Evolutionary conservation across 2,888 invertebrate species (phyloP).

Genomic region (Nebria brevicollis): DNA sequence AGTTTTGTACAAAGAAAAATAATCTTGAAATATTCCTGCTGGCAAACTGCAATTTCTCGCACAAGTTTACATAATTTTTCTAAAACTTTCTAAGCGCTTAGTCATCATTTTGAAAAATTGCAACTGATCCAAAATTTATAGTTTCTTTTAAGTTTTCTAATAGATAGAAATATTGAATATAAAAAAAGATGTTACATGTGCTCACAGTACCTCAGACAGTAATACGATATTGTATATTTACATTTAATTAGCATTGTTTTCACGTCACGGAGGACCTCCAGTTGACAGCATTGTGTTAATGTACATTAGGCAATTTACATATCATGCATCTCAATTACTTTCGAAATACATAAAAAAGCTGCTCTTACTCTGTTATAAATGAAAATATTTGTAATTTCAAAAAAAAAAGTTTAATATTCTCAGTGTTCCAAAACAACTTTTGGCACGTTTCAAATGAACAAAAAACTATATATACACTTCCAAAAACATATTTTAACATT

Average conservation of each 20-base stretch:
- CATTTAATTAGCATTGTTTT: background rate
- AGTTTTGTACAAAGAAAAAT: background rate
- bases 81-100: background rate
- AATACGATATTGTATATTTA: background rate
- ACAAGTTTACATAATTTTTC: background rate
- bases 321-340: conserved; percentile 1
- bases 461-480: background rate
- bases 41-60: background rate
- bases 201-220: background rate
- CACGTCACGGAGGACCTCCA: background rate
- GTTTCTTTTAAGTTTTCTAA: background rate
- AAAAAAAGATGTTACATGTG: background rate
- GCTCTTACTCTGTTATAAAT: background rate
- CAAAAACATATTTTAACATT: too few species aligned
- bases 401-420: background rate
- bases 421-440: background rate
- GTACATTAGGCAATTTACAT: background rate
- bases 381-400: background rate
- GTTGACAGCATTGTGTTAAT: background rate
- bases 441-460: background rate
- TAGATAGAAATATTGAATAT: background rate
- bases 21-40: background rate
- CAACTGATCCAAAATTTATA: background rate
- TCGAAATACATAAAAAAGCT: background rate
- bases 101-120: background rate